Evolutionary conservation across 35 echinoderm and acorn worm genomes (phyloP).

Genomic region (Holothuria glaberrima): DNA sequence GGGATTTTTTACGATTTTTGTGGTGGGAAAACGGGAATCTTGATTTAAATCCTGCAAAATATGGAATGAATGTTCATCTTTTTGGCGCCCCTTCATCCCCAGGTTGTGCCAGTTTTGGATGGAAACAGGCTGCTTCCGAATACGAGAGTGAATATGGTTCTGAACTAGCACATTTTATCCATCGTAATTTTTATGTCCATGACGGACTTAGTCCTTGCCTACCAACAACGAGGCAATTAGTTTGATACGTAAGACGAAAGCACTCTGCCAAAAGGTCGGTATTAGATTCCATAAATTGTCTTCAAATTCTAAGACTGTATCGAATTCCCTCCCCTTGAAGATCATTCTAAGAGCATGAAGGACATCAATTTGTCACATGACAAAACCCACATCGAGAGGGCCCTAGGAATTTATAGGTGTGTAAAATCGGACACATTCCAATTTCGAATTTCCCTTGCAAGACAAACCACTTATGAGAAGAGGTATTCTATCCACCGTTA

Average conservation of each 20-base stretch:
- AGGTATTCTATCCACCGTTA: conserved; percentile 43
- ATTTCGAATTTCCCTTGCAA: conserved; percentile 51
- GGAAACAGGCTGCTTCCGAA: conserved; percentile 67
- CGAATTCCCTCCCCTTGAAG: neutral
- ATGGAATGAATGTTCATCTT: conserved; percentile 40
- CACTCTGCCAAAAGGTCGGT: neutral
- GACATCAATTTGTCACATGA: conserved; percentile 46
- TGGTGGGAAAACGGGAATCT: conserved; percentile 64
- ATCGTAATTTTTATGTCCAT: conserved; percentile 85
- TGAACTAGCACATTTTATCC: conserved; percentile 52
- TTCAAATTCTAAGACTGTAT: conserved; percentile 54
- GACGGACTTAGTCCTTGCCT: neutral
- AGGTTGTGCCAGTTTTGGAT: conserved; percentile 55
- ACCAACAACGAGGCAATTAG: neutral
- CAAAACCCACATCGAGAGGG: conserved; percentile 58
- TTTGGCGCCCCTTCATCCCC: conserved; percentile 9
- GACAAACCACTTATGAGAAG: conserved; percentile 63
- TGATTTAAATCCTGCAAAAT: neutral
- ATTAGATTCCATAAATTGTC: conserved; percentile 19
- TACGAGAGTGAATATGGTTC: conserved; percentile 52
- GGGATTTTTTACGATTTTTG: too few relatives aligned
- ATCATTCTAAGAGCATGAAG: conserved; percentile 13
- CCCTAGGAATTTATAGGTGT: conserved; percentile 61
- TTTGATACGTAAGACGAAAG: too few relatives aligned
- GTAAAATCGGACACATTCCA: conserved; percentile 68